A percentile compares a stretch with the other conserved stretches of the same genome.
phyloP scores from a whole-genome alignment of 2,888 invertebrate species.

The Gastrophysa polygoni region DNA sequence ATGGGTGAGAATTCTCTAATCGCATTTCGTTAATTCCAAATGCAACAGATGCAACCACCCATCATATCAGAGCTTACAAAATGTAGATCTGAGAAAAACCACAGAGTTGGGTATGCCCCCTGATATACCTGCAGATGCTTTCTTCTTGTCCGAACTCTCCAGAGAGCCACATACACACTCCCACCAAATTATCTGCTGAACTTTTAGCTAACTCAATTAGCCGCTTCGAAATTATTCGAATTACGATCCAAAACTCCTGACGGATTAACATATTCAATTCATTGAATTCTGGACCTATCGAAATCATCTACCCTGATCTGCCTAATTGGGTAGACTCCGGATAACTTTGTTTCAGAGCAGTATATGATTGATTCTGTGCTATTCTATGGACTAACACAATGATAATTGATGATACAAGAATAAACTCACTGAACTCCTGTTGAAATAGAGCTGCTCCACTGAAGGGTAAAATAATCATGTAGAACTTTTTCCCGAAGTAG shows the following conservation, averaged over 20 bases:
- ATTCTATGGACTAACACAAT: background rate
- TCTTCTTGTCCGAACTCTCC: background rate
- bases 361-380: background rate
- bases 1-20: too few relatives aligned
- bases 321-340: background rate
- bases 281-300: slow-evolving; percentile 17
- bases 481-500: too few relatives aligned
- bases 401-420: background rate
- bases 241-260: slow-evolving; percentile 13
- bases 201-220: background rate
- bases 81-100: too few relatives aligned
- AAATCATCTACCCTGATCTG: background rate
- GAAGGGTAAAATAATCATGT: too few relatives aligned
- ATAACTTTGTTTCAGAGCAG: background rate
- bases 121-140: background rate
- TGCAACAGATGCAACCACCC: too few relatives aligned
- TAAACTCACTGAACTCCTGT: too few relatives aligned
- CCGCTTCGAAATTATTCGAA: background rate
- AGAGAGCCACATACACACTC: background rate
- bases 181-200: background rate
- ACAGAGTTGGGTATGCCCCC: too few relatives aligned
- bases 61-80: too few relatives aligned
- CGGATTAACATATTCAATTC: slow-evolving; percentile 24
- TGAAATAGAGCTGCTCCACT: too few relatives aligned
- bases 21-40: too few relatives aligned